These are phyloP conservation scores for Lithobates sylvaticus DNA, from an alignment of 2,797 vertebrate genomes.

Conservation along the genomic window DNA sequence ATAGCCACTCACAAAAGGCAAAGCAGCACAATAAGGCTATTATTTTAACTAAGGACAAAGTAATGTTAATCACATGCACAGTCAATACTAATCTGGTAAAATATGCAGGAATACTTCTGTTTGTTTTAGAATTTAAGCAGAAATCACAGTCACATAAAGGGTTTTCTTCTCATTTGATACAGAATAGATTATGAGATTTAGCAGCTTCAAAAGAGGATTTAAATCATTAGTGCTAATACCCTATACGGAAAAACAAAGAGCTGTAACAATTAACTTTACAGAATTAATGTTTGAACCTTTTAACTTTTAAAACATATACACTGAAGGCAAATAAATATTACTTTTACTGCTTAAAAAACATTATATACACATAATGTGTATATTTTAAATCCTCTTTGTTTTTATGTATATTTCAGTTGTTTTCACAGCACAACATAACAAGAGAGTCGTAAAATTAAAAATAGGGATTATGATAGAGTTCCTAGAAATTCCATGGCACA, in stretches of 20 bases:
- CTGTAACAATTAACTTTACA: slow-evolving; percentile 1
- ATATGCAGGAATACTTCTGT: neutral
- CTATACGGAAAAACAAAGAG: neutral
- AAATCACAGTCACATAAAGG: slow-evolving; percentile 1
- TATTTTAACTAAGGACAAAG: neutral
- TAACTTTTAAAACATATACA: no score
- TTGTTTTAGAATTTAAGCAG: neutral
- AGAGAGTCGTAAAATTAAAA: no score
- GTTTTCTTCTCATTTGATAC: neutral
- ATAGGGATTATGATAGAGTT: no score
- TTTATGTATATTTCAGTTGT: no score
- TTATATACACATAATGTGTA: no score
- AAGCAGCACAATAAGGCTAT: neutral
- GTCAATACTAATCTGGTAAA: neutral
- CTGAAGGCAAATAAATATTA: no score
- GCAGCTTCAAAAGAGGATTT: slow-evolving; percentile 5
- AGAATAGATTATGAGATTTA: slow-evolving; percentile 12
- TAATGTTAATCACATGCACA: neutral
- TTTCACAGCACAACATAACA: no score
- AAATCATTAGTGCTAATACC: slow-evolving; percentile 4
- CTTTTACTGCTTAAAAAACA: no score
- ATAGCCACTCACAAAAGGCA: neutral
- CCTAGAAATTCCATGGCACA: no score
- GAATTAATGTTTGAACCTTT: neutral
- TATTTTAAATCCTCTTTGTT: no score